phyloP scores from a whole-genome alignment of 2,888 invertebrate genomes.

The Microchrysa polita region DNA sequence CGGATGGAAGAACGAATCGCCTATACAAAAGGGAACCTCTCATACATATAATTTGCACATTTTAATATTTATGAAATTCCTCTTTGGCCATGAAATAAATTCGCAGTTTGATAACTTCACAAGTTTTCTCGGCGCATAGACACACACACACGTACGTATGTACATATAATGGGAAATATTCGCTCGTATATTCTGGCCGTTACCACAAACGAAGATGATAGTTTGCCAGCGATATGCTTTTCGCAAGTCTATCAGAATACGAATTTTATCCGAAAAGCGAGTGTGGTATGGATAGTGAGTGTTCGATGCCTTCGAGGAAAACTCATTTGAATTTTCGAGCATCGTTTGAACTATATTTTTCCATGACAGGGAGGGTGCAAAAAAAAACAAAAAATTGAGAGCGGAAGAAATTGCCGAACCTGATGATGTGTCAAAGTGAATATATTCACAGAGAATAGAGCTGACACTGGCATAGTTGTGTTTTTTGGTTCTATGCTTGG shows the following conservation, averaged over 20 bases:
- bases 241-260: background rate
- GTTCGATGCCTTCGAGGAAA: constrained; percentile 7
- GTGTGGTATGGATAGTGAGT: too few species aligned
- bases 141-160: background rate
- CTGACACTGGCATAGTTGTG: constrained; percentile 13
- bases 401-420: background rate
- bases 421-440: constrained; percentile 12
- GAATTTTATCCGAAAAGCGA: too few species aligned
- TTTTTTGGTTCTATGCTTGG: background rate
- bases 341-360: constrained; percentile 44
- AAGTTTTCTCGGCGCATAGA: background rate
- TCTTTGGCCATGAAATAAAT: constrained; percentile 35
- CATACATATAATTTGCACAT: constrained; percentile 52
- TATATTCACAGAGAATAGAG: background rate
- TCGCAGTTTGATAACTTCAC: constrained; percentile 30
- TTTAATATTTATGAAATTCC: constrained; percentile 51
- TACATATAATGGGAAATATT: too few species aligned
- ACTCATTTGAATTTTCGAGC: constrained; percentile 48
- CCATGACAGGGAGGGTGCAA: constrained; percentile 38
- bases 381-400: constrained; percentile 23
- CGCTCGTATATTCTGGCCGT: background rate
- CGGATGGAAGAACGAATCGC: constrained; percentile 26
- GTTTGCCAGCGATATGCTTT: constrained; percentile 9
- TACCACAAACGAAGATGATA: background rate
- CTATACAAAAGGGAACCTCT: constrained; percentile 45